Conservation (phyloP, 2,888 invertebrate genomes). For the Phyllotreta cruciferae region DNA sequence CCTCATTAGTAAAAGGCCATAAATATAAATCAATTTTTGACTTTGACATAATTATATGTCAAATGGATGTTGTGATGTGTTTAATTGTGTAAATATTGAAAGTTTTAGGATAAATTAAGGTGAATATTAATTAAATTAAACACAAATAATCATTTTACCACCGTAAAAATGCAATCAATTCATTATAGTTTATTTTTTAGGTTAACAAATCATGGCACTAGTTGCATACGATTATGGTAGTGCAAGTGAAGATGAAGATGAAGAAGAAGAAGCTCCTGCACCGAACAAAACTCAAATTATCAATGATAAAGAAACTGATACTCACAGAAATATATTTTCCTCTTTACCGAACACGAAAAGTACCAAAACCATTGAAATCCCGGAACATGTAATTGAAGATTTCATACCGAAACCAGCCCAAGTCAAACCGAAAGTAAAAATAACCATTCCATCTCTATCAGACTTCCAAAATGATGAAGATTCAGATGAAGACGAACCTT, state of each 20-base stretch:
- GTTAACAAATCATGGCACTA: constrained; percentile 45
- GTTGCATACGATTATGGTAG: constrained; percentile 52
- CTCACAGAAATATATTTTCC: constrained; percentile 40
- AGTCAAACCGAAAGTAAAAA: constrained; percentile 50
- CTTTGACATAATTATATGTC: too few relatives aligned
- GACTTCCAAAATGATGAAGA: constrained; percentile 42
- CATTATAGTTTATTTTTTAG: too few relatives aligned
- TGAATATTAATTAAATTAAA: too few relatives aligned
- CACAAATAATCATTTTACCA: too few relatives aligned
- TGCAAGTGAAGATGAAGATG: constrained; percentile 45
- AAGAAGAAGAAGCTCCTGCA: constrained; percentile 38
- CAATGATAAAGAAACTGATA: background rate
- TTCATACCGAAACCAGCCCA: constrained; percentile 51
- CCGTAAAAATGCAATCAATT: too few relatives aligned
- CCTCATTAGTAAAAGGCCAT: too few relatives aligned
- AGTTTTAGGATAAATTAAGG: too few relatives aligned
- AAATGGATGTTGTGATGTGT: too few relatives aligned
- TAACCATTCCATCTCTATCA: constrained; percentile 51
- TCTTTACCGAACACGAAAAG: constrained; percentile 46
- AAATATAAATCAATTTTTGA: too few relatives aligned
- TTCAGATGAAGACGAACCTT: constrained; percentile 43
- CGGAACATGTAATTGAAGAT: constrained; percentile 49
- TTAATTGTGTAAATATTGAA: too few relatives aligned
- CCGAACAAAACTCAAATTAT: constrained; percentile 8
- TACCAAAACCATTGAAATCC: constrained; percentile 28